These are phyloP conservation scores for Drosophila anomalata DNA, from an alignment of 2,888 invertebrate species.

Conservation along the genomic window DNA sequence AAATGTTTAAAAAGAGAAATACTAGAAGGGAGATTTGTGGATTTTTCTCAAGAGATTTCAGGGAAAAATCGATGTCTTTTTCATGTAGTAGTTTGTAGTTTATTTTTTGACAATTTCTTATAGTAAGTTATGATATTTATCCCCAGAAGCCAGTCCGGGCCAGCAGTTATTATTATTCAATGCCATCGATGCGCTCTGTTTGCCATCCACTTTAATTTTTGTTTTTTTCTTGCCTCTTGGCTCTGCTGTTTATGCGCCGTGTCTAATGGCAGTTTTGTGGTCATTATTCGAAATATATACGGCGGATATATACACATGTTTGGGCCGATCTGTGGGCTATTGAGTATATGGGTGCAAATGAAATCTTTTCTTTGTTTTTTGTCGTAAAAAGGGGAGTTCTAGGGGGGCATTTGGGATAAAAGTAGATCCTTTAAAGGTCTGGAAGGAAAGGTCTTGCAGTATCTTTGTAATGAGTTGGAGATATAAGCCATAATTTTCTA, in stretches of 20 bases:
- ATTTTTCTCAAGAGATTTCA: too few species aligned
- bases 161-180: slow-evolving; percentile 41
- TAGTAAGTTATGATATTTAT: background rate
- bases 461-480: too few species aligned
- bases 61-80: background rate
- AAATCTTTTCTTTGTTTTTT: too few species aligned
- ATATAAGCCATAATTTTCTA: too few species aligned
- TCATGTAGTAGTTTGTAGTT: background rate
- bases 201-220: slow-evolving; percentile 44
- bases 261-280: slow-evolving; percentile 72
- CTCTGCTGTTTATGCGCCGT: slow-evolving; percentile 64
- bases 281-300: slow-evolving; percentile 65
- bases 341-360: too few species aligned
- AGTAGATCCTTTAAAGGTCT: too few species aligned
- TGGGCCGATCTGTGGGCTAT: background rate
- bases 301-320: background rate
- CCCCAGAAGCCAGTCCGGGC: slow-evolving; percentile 16
- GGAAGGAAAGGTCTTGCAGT: too few species aligned
- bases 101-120: background rate
- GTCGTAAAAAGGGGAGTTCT: too few species aligned
- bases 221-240: background rate
- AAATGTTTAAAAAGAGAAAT: background rate
- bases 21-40: background rate
- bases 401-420: too few species aligned
- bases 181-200: slow-evolving; percentile 61